Conservation (phyloP, 2,113 vertebrate genomes). For the Menura novaehollandiae region DNA sequence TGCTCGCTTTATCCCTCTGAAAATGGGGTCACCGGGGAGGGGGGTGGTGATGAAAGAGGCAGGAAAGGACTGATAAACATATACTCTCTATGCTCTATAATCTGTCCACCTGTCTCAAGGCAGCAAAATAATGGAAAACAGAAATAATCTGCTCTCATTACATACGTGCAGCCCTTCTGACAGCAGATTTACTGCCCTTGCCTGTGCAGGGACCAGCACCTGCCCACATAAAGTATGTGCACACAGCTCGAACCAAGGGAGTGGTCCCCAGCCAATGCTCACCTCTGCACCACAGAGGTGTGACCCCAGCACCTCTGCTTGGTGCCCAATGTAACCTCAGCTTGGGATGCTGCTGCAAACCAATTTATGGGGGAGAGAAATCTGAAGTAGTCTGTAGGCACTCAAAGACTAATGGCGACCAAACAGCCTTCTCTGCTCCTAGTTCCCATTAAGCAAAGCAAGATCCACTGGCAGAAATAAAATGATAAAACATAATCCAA, state of each 20-base stretch:
- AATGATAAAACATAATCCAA: neutral
- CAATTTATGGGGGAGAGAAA: neutral
- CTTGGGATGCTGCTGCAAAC: neutral
- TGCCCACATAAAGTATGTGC: neutral
- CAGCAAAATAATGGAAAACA: constrained; percentile 18
- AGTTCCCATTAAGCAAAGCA: neutral
- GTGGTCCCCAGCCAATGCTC: neutral
- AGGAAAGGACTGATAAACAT: neutral
- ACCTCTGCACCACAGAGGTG: neutral
- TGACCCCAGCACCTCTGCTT: neutral
- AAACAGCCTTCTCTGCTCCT: neutral
- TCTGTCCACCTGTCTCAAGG: constrained; percentile 11
- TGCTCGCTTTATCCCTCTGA: constrained; percentile 12
- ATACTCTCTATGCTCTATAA: neutral
- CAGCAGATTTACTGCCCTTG: neutral
- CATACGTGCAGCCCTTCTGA: neutral
- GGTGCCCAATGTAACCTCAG: rapidly evolving
- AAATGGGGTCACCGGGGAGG: constrained; percentile 24
- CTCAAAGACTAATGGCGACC: neutral
- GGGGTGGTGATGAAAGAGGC: neutral
- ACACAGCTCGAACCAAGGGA: neutral
- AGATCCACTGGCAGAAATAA: neutral
- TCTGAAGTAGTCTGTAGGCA: neutral
- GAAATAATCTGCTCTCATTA: constrained; percentile 18
- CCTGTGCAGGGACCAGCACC: neutral